Evolutionary conservation across 2,113 vertebrate genomes (phyloP).

Genomic region (Cricetomys ansorgei): DNA sequence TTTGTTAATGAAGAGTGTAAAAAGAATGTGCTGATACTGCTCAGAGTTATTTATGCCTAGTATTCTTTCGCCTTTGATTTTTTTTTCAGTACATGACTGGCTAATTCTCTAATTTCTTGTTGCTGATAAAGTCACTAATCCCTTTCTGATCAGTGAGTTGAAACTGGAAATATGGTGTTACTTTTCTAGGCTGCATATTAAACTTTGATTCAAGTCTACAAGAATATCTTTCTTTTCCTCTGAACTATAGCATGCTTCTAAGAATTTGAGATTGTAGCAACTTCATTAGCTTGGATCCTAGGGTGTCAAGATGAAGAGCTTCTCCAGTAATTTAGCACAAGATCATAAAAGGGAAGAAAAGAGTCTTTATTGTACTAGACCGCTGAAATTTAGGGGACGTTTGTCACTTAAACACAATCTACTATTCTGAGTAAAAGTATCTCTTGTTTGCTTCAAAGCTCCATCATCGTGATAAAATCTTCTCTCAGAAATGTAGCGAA

Average conservation of each 20-base stretch:
- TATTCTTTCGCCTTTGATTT: background rate
- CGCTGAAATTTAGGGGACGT: background rate
- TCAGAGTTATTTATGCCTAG: background rate
- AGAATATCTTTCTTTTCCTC: background rate
- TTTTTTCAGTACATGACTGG: background rate
- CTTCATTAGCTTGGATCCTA: background rate
- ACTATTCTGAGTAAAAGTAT: background rate
- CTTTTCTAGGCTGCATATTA: background rate
- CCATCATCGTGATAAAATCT: background rate
- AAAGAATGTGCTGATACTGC: background rate
- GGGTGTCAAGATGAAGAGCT: background rate
- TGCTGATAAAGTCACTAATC: background rate
- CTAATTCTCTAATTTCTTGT: background rate
- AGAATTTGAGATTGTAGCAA: background rate
- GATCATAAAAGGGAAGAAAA: background rate
- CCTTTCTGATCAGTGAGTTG: background rate
- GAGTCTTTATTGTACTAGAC: background rate
- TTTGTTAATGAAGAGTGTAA: background rate
- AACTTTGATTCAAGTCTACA: background rate
- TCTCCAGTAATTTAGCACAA: too few relatives aligned
- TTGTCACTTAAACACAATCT: background rate
- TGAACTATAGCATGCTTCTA: background rate
- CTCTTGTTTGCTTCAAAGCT: background rate
- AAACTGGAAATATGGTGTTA: background rate
- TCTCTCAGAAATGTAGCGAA: background rate